These are phyloP conservation scores for Enoplolaimus lenunculus DNA, from an alignment of 2,888 invertebrate species.

Conservation along the genomic window DNA sequence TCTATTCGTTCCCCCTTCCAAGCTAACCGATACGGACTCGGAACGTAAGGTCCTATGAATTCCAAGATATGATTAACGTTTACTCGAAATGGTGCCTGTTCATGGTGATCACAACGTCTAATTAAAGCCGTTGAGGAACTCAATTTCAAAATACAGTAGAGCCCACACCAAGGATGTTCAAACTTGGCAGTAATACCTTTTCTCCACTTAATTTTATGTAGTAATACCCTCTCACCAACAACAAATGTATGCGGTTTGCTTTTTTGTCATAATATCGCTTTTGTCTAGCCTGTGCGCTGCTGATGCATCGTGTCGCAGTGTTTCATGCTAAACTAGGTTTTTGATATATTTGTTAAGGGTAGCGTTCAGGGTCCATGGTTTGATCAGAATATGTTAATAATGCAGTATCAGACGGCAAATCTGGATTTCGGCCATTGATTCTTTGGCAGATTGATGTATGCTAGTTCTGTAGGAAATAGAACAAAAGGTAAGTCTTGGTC, in stretches of 20 bases:
- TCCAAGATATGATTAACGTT: neutral
- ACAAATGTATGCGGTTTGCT: neutral
- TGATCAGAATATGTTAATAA: too few species aligned
- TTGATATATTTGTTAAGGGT: too few species aligned
- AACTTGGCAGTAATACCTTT: neutral
- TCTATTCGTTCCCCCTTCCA: too few species aligned
- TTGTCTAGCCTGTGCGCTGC: too few species aligned
- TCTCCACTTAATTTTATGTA: too few species aligned
- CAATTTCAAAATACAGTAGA: neutral
- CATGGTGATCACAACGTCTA: neutral
- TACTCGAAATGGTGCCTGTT: neutral
- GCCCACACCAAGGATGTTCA: constrained; percentile 1
- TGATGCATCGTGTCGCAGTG: too few species aligned
- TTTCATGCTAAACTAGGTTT: too few species aligned
- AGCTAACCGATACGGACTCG: too few species aligned
- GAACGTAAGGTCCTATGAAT: too few species aligned
- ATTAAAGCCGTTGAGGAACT: too few species aligned
- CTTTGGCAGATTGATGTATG: too few species aligned
- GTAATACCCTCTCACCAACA: constrained; percentile 9
- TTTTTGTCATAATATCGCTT: constrained; percentile 1
- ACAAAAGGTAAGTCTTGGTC: neutral
- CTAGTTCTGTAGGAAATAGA: neutral
- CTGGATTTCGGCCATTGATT: neutral
- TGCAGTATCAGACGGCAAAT: neutral
- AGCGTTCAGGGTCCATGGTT: neutral